Evolutionary conservation across 2,113 vertebrate genomes (phyloP), one percentile per base, ranked within the genome.

Genomic region (Channa argus): DNA sequence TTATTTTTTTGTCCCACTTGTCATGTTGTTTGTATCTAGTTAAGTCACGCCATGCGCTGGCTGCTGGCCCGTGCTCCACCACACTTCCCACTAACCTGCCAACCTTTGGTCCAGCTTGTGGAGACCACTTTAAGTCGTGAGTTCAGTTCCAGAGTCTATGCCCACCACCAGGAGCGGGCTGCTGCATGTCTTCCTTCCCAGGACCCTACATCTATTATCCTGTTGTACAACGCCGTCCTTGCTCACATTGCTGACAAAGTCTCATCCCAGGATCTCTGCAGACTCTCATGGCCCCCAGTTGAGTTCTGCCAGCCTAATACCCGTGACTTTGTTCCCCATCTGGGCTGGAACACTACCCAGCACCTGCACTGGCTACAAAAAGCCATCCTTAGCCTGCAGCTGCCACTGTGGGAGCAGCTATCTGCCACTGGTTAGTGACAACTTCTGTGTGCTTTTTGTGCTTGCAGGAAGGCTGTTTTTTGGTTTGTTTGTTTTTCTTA

Each of bases 291-390:
- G 97, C 98, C 97, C 3, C 90, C 97, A 0, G 75, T 85, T 0
- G 97, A 99, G 77, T 99, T 99, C 74, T 93, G 90, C 6, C 82
- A 92, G 62, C 91, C 91, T 0, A 94, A 94, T 0, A 95, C 91
- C 53, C 94, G 76, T 12, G 89, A 80, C 15, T 73, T 94, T 53
- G 89, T 99, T 63, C 97, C 98, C 11, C 96, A 96, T 65, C 88
- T 94, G 74, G 92, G 93, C 11, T 99, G 97, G 97, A 99, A 98
- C 70, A 67, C 83, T 0, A 75, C 91, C 0, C 85, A 88, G 39
- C 97, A 99, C 71, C 89, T 97, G 80, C 86, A 90, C 49, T 98
- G 97, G 97, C 88, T 99, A 10, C 95, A 87, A 24, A 91, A 94
- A 51, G 91, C 94, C 3, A 83, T 98, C 64, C 93, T 98, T 12